Evolutionary conservation across 2,113 vertebrate genomes (phyloP).

Genomic region (Protobothrops mucrosquamatus): DNA sequence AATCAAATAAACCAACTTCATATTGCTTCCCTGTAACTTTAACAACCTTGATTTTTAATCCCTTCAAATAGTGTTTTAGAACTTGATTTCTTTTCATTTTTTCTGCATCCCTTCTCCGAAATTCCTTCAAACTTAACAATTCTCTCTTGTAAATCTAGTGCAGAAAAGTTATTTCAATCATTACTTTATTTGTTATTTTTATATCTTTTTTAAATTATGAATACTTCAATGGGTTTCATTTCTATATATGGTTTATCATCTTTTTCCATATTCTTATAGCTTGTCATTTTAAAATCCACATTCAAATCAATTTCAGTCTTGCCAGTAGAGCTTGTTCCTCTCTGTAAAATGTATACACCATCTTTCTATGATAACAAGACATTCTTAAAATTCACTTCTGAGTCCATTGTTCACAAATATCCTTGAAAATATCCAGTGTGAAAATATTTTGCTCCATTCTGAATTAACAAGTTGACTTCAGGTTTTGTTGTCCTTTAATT

Average conservation of each 20-base stretch:
- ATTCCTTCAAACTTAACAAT: neutral
- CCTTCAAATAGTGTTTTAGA: neutral
- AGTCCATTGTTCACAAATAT: neutral
- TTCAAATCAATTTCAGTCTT: neutral
- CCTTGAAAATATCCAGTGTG: neutral
- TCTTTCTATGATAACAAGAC: neutral
- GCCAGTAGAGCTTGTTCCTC: neutral
- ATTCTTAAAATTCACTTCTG: neutral
- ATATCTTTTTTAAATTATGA: neutral
- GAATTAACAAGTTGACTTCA: neutral
- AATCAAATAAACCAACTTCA: neutral
- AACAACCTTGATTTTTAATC: neutral
- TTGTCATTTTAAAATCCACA: neutral
- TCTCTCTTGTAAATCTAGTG: neutral
- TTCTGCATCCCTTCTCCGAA: neutral
- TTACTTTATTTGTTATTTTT: neutral
- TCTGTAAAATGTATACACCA: neutral
- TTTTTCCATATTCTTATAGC: neutral
- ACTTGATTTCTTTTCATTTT: neutral
- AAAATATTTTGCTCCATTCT: neutral
- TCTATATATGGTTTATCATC: neutral
- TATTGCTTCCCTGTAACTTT: neutral
- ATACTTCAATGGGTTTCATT: neutral
- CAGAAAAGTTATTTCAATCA: neutral
- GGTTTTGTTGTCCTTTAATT: neutral